Conservation (phyloP, 2,888 invertebrate species). For the Acanthococcus lagerstroemiae region DNA sequence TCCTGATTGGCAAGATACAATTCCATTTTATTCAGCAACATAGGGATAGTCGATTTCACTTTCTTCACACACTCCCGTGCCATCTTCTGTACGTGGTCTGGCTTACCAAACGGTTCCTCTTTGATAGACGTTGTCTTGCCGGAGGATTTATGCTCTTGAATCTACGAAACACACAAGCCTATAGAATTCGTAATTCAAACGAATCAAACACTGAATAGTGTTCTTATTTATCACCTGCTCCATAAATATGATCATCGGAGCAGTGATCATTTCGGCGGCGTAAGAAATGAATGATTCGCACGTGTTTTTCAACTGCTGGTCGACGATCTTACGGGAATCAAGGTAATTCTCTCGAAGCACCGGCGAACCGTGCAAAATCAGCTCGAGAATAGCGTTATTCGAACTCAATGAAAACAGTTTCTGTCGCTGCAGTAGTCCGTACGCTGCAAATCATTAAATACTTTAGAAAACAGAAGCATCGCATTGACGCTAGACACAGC, state of each 20-base stretch:
- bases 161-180: neutral
- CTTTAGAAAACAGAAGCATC: too few species aligned
- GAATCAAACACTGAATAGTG: neutral
- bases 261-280: conserved; percentile 62
- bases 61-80: conserved; percentile 67
- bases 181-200: neutral
- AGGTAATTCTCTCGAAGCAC: conserved; percentile 82
- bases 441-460: conserved; percentile 41
- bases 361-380: conserved; percentile 84
- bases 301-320: conserved; percentile 75
- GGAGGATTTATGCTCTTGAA: neutral
- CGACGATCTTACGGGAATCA: conserved; percentile 93
- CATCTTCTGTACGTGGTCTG: conserved; percentile 60
- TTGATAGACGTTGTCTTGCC: conserved; percentile 9
- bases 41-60: conserved; percentile 68
- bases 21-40: conserved; percentile 79
- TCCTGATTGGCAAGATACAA: conserved; percentile 92
- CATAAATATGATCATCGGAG: conserved; percentile 61
- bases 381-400: conserved; percentile 87
- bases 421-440: conserved; percentile 53
- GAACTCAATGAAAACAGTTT: conserved; percentile 76
- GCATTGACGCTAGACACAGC: neutral
- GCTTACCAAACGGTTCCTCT: conserved; percentile 54
- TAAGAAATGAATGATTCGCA: conserved; percentile 82
- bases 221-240: conserved; percentile 52